phyloP scores from a whole-genome alignment of 1,140 invertebrate species.

The Lithobius niger region DNA sequence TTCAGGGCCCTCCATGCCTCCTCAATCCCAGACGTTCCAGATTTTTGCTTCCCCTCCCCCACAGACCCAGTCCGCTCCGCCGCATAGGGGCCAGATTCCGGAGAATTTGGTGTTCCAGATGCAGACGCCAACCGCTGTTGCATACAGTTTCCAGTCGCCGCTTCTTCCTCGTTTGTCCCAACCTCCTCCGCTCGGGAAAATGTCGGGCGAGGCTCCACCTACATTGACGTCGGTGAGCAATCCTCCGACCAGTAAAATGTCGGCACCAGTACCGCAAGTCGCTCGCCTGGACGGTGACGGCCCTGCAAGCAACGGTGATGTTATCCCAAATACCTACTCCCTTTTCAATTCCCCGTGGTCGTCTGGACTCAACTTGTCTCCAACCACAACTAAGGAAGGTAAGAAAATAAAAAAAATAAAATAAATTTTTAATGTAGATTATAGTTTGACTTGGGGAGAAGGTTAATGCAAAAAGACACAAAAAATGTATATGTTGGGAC shows the following conservation, averaged over 20 bases:
- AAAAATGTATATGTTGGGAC: too few relatives aligned
- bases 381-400: conserved; percentile 27
- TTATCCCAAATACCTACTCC: conserved; percentile 44
- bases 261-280: not conserved
- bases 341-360: conserved; percentile 46
- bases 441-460: too few relatives aligned
- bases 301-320: conserved; percentile 10
- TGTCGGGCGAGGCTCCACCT: too few relatives aligned
- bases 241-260: not conserved
- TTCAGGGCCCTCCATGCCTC: not conserved
- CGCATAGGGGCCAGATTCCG: not conserved
- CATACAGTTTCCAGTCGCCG: not conserved
- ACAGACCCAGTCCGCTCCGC: not conserved
- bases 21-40: not conserved
- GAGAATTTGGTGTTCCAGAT: conserved; percentile 3
- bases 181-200: too few relatives aligned
- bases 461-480: too few relatives aligned
- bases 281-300: not conserved
- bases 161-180: not conserved
- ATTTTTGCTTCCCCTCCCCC: not conserved
- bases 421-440: too few relatives aligned
- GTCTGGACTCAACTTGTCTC: conserved; percentile 22
- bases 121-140: not conserved
- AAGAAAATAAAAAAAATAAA: too few relatives aligned
- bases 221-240: too few relatives aligned